phyloP scores from a whole-genome alignment of 2,888 invertebrate species.

The Orgyia antiqua region DNA sequence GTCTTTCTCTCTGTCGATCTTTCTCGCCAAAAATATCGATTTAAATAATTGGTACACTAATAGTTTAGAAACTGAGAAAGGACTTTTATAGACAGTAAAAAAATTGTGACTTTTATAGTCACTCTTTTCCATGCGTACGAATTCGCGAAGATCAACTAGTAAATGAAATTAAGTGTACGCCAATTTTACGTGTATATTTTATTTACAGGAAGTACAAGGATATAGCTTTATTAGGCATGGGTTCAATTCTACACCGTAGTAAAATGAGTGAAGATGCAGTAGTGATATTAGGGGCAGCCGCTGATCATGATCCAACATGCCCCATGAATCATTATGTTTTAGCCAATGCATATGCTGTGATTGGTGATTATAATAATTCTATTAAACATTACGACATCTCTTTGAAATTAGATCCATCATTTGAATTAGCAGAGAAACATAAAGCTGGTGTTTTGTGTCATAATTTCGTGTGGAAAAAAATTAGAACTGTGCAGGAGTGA shows the following conservation, averaged over 20 bases:
- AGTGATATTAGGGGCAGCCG: conserved; percentile 83
- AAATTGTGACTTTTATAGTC: too few relatives aligned
- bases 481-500: conserved; percentile 82
- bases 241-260: conserved; percentile 84
- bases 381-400: conserved; percentile 79
- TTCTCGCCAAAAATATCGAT: too few relatives aligned
- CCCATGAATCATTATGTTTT: conserved; percentile 82
- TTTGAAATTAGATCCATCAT: conserved; percentile 79
- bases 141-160: too few relatives aligned
- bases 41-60: too few relatives aligned
- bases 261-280: conserved; percentile 84
- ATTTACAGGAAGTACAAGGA: conserved; percentile 83
- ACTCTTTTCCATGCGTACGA: too few relatives aligned
- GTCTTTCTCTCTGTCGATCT: too few relatives aligned
- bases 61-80: too few relatives aligned
- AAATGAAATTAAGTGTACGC: too few relatives aligned
- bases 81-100: too few relatives aligned
- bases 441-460: conserved; percentile 84
- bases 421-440: conserved; percentile 79
- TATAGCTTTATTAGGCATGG: conserved; percentile 85
- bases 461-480: conserved; percentile 78
- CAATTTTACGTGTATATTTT: too few relatives aligned
- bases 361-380: conserved; percentile 85
- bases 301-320: conserved; percentile 82
- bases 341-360: conserved; percentile 84